A percentile compares a stretch with the other conserved stretches of the same genome.
Conservation (phyloP, 2,888 invertebrate genomes). For the Caenorhabditis becei region DNA sequence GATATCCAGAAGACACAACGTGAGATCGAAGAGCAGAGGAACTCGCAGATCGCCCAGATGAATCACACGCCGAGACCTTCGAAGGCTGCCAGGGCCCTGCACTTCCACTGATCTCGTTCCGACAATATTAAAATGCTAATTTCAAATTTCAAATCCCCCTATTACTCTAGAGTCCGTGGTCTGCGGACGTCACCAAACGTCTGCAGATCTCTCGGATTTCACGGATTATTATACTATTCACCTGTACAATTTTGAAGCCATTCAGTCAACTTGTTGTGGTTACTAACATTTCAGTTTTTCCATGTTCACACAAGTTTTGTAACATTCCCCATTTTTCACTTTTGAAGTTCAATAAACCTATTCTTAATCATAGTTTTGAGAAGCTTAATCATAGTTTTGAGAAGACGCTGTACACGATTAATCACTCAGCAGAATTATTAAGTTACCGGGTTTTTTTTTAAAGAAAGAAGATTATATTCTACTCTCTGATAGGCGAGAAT, state of each 20-base stretch:
- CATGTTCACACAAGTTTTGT: constrained; percentile 2
- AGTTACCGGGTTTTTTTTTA: not conserved
- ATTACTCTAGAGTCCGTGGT: not conserved
- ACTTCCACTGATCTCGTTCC: constrained; percentile 21
- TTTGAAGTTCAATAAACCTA: not conserved
- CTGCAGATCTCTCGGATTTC: not conserved
- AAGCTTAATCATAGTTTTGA: no score
- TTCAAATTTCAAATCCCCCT: not conserved
- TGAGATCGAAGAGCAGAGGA: constrained; percentile 19
- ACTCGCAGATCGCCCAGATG: constrained; percentile 20
- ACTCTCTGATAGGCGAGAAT: not conserved
- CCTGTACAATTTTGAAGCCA: not conserved
- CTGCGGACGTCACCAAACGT: not conserved
- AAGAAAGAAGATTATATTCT: not conserved
- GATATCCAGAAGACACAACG: constrained; percentile 21
- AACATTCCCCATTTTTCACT: not conserved
- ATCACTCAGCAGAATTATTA: no score
- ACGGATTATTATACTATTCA: not conserved
- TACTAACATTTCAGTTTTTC: constrained; percentile 3
- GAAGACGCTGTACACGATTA: no score
- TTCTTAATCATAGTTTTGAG: no score
- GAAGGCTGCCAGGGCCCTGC: constrained; percentile 45
- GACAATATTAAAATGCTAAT: not conserved
- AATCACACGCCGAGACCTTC: constrained; percentile 36
- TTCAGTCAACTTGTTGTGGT: constrained; percentile 3